These are phyloP conservation scores for Sphaerodactylus townsendi DNA, from an alignment of 2,113 vertebrate genomes.

Conservation along the genomic window DNA sequence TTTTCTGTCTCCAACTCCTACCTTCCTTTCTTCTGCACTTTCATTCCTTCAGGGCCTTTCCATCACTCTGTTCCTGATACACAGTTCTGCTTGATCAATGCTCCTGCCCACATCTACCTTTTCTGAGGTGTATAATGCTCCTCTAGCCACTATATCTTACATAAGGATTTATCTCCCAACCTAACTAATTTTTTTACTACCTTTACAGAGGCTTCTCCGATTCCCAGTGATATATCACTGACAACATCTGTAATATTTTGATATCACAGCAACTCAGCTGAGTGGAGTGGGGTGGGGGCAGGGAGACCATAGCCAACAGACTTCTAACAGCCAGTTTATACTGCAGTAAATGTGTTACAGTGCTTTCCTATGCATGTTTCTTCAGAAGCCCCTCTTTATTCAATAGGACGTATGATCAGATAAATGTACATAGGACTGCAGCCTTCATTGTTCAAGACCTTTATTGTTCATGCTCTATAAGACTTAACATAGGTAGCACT, in stretches of 20 bases:
- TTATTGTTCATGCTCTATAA: background rate
- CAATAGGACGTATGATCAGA: too few species aligned
- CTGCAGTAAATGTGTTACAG: background rate
- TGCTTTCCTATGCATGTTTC: background rate
- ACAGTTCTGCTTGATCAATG: background rate
- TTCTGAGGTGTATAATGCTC: background rate
- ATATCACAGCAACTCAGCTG: background rate
- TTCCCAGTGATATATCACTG: background rate
- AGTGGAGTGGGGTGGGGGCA: fast-evolving
- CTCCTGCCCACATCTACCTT: background rate
- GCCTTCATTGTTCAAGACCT: background rate
- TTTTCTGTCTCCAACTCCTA: background rate
- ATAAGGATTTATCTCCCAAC: background rate
- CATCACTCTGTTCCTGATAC: background rate
- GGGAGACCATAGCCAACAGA: background rate
- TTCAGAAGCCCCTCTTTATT: too few species aligned
- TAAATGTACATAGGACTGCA: background rate
- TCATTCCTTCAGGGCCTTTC: background rate
- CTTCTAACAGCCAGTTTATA: background rate
- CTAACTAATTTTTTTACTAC: background rate
- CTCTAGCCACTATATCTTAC: background rate
- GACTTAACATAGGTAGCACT: background rate
- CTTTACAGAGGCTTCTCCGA: background rate
- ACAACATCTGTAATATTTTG: background rate
- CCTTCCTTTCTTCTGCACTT: background rate